Conservation (phyloP, 2,797 vertebrate genomes). For the Menidia menidia region DNA sequence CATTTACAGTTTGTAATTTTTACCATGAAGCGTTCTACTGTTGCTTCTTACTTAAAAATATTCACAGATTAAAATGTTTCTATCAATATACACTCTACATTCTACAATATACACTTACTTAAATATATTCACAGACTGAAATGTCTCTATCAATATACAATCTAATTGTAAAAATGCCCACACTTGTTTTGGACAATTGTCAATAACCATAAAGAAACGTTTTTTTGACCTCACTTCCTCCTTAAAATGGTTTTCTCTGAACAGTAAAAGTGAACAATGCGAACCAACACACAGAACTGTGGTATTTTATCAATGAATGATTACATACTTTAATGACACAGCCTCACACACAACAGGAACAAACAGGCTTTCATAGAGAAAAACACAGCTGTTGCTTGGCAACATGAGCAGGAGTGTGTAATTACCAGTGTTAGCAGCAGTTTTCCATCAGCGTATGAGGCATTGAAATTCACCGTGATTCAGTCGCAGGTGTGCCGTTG, state of each 20-base stretch:
- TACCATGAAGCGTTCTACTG: neutral
- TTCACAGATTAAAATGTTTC: neutral
- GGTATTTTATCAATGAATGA: constrained; percentile 11
- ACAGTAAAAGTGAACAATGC: neutral
- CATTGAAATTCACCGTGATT: constrained; percentile 54
- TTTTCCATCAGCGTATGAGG: constrained; percentile 46
- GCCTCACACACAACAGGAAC: neutral
- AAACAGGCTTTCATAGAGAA: constrained; percentile 39
- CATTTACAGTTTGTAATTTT: neutral
- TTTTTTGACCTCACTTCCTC: neutral
- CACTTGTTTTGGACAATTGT: neutral
- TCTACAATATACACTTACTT: neutral
- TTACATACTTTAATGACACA: constrained; percentile 3
- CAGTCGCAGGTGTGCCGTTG: constrained; percentile 68
- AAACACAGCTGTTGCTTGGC: constrained; percentile 60
- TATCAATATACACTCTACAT: neutral
- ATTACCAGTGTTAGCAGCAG: constrained; percentile 60
- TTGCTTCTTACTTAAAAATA: neutral
- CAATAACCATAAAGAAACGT: neutral
- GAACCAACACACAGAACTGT: neutral
- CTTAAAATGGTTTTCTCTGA: neutral
- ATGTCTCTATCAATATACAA: neutral
- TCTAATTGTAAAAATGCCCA: neutral
- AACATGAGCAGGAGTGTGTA: constrained; percentile 54
- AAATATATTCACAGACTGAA: neutral